phyloP scores from a whole-genome alignment of 2,797 vertebrate genomes.

The Schizopygopsis malacanthus region DNA sequence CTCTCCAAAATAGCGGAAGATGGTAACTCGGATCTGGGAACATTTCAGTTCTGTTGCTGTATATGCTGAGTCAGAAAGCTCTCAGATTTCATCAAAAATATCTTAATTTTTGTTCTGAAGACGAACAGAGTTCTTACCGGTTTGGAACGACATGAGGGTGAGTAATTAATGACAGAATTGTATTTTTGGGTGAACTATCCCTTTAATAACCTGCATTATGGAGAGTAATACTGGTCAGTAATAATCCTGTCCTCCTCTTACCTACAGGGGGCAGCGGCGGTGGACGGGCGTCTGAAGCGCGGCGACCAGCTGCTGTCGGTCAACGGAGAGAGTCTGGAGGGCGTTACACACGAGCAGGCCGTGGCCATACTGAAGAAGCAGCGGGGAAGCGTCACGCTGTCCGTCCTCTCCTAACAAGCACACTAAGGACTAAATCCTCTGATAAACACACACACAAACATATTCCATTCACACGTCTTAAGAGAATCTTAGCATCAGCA shows the following conservation, averaged over 20 bases:
- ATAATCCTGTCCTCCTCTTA: background rate
- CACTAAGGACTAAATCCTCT: slow-evolving; percentile 12
- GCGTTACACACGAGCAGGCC: slow-evolving; percentile 89
- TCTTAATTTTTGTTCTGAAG: no score
- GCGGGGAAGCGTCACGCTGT: slow-evolving; percentile 83
- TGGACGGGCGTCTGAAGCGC: slow-evolving; percentile 87
- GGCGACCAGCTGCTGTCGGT: slow-evolving; percentile 92
- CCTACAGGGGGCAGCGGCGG: slow-evolving; percentile 88
- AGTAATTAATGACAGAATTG: no score
- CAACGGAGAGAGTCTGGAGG: slow-evolving; percentile 89
- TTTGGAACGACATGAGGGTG: no score
- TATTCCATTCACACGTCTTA: slow-evolving; percentile 19
- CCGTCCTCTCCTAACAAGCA: slow-evolving; percentile 83
- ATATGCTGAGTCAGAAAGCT: no score
- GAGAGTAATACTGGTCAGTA: background rate
- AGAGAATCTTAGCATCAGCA: slow-evolving; percentile 25
- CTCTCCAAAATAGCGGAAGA: no score
- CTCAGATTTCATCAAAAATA: no score
- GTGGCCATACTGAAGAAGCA: slow-evolving; percentile 90
- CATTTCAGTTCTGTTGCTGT: no score
- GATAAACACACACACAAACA: slow-evolving; percentile 45
- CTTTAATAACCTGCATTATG: background rate
- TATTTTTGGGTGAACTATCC: background rate
- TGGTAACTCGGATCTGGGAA: no score
- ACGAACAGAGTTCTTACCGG: no score